A percentile compares a stretch with the other conserved stretches of the same genome.
These are phyloP conservation scores for Cryptocheilus praepositus DNA, from an alignment of 2,888 invertebrate genomes.

Conservation along the genomic window DNA sequence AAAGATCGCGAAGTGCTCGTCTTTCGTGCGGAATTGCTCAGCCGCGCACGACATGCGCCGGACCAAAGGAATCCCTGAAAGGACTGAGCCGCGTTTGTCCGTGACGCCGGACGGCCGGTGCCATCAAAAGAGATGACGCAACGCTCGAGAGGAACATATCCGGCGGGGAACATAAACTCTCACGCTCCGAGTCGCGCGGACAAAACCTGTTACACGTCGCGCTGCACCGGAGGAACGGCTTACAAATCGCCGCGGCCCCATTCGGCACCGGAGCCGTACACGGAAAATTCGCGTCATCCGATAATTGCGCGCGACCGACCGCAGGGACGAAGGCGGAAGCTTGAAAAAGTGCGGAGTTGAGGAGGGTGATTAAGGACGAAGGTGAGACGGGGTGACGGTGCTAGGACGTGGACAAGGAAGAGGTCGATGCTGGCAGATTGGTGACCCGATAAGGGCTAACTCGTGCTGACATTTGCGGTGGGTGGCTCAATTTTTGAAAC, in stretches of 20 bases:
- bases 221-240: constrained; percentile 19
- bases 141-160: constrained; percentile 16
- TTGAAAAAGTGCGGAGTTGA: too few species aligned
- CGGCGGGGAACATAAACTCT: constrained; percentile 33
- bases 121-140: constrained; percentile 29
- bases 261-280: not conserved
- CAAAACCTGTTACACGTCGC: constrained; percentile 44
- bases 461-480: too few species aligned
- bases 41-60: not conserved
- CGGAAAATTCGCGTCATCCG: too few species aligned
- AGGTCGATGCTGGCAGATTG: too few species aligned
- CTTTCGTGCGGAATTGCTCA: not conserved
- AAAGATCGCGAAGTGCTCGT: too few species aligned
- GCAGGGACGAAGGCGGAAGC: too few species aligned
- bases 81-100: constrained; percentile 9
- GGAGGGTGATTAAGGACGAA: too few species aligned
- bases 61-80: constrained; percentile 6
- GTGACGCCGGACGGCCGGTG: constrained; percentile 13
- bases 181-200: constrained; percentile 32
- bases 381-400: too few species aligned
- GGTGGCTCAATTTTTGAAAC: too few species aligned
- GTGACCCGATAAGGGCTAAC: too few species aligned
- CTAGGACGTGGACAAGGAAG: too few species aligned
- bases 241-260: constrained; percentile 31
- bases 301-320: too few species aligned